These are phyloP conservation scores for Syrmaticus mikado DNA, from an alignment of 2,113 vertebrate species.

Conservation along the genomic window DNA sequence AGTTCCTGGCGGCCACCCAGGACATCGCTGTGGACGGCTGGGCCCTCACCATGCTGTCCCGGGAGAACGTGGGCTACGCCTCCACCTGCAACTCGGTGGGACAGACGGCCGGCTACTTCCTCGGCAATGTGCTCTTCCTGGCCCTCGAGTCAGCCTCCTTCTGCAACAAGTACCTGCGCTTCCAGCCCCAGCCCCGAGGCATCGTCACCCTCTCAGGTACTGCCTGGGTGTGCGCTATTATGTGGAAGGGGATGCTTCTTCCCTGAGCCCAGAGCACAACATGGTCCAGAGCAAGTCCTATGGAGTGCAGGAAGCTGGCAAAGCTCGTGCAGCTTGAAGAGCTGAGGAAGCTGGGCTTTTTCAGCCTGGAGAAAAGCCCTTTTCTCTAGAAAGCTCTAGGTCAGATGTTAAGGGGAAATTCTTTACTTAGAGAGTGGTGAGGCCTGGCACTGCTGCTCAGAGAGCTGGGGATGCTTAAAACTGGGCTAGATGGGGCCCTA, in stretches of 20 bases:
- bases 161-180: constrained; percentile 96
- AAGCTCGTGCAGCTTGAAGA: too few relatives aligned
- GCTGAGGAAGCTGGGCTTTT: neutral
- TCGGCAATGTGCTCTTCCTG: constrained; percentile 96
- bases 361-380: neutral
- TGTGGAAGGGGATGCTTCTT: neutral
- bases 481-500: neutral
- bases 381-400: neutral
- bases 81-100: constrained; percentile 99
- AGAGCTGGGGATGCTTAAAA: neutral
- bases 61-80: constrained; percentile 96
- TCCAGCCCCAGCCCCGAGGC: constrained; percentile 86
- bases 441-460: neutral
- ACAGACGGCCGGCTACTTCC: constrained; percentile 96
- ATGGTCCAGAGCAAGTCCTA: accelerated
- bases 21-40: constrained; percentile 98
- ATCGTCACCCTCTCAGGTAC: constrained; percentile 95
- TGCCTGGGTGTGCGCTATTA: accelerated
- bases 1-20: constrained; percentile 98
- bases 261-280: neutral
- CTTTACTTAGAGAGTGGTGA: neutral
- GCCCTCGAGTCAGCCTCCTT: constrained; percentile 95
- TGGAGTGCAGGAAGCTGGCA: too few relatives aligned
- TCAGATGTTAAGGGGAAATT: neutral
- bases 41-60: constrained; percentile 96